phyloP scores from a whole-genome alignment of 2,797 vertebrate species.

The Alosa sapidissima region DNA sequence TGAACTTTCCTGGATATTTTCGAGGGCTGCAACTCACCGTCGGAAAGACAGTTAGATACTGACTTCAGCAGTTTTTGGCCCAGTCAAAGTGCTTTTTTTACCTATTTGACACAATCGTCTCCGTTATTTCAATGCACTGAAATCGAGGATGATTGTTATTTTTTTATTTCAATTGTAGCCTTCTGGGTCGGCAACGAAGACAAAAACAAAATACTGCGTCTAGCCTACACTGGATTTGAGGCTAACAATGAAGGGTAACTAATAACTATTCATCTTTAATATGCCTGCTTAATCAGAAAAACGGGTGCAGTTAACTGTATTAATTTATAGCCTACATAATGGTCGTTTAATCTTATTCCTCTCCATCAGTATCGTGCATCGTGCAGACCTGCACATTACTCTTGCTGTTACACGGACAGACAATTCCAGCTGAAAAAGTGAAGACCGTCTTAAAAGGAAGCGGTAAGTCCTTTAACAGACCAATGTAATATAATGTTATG shows the following conservation, averaged over 20 bases:
- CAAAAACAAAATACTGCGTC: not conserved
- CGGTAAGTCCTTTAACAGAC: not conserved
- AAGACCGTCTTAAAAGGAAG: not conserved
- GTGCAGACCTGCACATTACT: constrained; percentile 15
- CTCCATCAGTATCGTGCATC: not conserved
- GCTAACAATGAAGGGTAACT: constrained; percentile 15
- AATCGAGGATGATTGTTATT: not conserved
- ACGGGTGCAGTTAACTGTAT: not conserved
- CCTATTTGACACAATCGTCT: not conserved
- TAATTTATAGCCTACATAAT: not conserved
- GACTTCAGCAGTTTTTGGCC: not conserved
- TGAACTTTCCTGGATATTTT: not conserved
- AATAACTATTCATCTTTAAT: not conserved
- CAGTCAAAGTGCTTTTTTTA: not conserved
- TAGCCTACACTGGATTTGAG: constrained; percentile 8
- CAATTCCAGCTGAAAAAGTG: not conserved
- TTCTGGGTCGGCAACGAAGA: not conserved
- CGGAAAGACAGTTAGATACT: not conserved
- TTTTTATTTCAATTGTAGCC: not conserved
- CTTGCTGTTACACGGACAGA: not conserved
- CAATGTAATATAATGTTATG: no score
- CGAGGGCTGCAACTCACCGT: not conserved
- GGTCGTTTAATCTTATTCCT: not conserved
- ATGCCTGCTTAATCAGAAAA: not conserved
- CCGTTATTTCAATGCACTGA: not conserved